phyloP scores from a whole-genome alignment of 2,113 vertebrate species.

The Lepus timidus region DNA sequence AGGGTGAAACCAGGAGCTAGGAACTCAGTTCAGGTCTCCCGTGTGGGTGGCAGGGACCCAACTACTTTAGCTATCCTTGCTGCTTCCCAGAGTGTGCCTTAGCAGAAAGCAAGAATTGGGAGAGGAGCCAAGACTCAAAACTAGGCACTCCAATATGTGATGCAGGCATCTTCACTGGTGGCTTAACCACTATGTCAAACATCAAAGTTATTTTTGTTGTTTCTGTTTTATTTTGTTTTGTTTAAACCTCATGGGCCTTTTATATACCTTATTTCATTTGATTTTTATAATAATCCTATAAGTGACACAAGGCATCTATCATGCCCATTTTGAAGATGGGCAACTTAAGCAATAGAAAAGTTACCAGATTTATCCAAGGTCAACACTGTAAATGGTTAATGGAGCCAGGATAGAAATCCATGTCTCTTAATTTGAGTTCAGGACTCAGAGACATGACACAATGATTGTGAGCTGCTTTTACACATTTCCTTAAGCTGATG shows the following conservation, averaged over 20 bases:
- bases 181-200: too few species aligned
- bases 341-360: neutral
- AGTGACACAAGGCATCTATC: neutral
- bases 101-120: too few species aligned
- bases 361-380: neutral
- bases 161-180: too few species aligned
- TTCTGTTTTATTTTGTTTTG: neutral
- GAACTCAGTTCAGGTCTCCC: too few species aligned
- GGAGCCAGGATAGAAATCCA: neutral
- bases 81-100: too few species aligned
- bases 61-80: too few species aligned
- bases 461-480: slow-evolving; percentile 24
- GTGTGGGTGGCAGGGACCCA: too few species aligned
- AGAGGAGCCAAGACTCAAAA: too few species aligned
- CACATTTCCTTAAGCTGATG: slow-evolving; percentile 1
- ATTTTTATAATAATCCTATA: neutral
- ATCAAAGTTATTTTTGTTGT: too few species aligned
- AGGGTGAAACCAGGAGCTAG: too few species aligned
- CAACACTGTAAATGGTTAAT: neutral
- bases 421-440: neutral
- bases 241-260: neutral
- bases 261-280: slow-evolving; percentile 45
- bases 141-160: too few species aligned
- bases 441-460: neutral
- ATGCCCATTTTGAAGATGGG: slow-evolving; percentile 18